Conservation (phyloP, 2,797 vertebrate genomes). For the Diplodus sargus region DNA sequence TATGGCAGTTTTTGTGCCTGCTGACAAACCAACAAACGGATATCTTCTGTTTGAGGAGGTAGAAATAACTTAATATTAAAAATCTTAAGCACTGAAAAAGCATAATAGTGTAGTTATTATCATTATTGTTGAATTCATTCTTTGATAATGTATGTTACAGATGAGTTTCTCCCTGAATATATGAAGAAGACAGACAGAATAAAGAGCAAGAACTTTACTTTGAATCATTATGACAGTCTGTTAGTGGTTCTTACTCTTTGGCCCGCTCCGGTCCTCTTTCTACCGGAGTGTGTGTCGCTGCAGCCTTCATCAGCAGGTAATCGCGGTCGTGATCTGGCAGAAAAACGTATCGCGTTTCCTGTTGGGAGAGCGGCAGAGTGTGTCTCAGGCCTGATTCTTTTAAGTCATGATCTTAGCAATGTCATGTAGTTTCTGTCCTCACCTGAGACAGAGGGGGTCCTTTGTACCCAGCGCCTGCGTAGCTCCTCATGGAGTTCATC, state of each 20-base stretch:
- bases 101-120: too few relatives aligned
- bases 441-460: constrained; percentile 73
- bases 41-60: too few relatives aligned
- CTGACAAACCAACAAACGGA: too few relatives aligned
- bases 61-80: too few relatives aligned
- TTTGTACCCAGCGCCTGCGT: constrained; percentile 69
- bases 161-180: background rate
- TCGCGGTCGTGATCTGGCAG: constrained; percentile 88
- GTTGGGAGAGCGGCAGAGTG: constrained; percentile 6
- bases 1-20: too few relatives aligned
- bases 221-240: background rate
- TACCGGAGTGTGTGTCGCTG: constrained; percentile 69
- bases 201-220: too few relatives aligned
- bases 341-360: constrained; percentile 88
- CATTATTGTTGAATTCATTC: too few relatives aligned
- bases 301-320: constrained; percentile 85
- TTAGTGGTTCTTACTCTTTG: constrained; percentile 49
- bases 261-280: constrained; percentile 68
- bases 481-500: constrained; percentile 84
- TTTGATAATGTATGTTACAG: too few relatives aligned
- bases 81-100: too few relatives aligned
- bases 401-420: accelerated
- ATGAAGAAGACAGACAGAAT: too few relatives aligned
- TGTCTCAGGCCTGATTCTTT: background rate
- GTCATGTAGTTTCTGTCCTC: background rate